These are phyloP conservation scores for Spermophilus dauricus DNA, from an alignment of 2,113 vertebrate genomes.

Conservation along the genomic window DNA sequence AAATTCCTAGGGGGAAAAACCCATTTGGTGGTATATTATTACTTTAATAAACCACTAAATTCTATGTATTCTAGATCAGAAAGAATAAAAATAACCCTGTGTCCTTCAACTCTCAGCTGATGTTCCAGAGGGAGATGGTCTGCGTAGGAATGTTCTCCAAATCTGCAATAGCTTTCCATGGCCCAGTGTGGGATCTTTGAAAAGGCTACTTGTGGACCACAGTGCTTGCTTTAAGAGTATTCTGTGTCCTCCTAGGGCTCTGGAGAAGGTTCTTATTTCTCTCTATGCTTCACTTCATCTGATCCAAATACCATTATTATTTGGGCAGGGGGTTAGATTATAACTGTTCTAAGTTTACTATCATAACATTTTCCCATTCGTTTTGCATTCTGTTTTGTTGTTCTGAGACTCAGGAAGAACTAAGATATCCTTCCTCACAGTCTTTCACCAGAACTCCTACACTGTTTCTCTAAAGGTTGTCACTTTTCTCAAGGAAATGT, in stretches of 20 bases:
- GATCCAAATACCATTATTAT: background rate
- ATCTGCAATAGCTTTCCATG: background rate
- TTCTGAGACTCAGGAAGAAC: background rate
- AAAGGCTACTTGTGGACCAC: background rate
- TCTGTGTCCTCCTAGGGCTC: background rate
- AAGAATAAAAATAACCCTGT: background rate
- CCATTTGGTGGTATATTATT: background rate
- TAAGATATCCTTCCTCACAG: background rate
- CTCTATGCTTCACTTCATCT: background rate
- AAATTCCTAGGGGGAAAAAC: background rate
- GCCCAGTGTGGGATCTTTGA: background rate
- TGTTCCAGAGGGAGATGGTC: background rate
- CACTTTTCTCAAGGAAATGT: background rate
- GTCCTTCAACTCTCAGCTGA: background rate
- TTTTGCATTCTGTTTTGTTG: background rate
- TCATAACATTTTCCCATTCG: background rate
- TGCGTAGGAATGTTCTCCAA: background rate
- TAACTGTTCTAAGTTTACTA: background rate
- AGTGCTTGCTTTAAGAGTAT: background rate
- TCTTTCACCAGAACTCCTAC: background rate
- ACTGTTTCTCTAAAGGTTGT: background rate
- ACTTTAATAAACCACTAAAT: background rate
- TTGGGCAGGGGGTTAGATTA: background rate
- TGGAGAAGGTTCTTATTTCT: accelerated
- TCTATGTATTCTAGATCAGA: background rate